phyloP scores from a whole-genome alignment of 2,888 invertebrate genomes.

The Ophion costatus region DNA sequence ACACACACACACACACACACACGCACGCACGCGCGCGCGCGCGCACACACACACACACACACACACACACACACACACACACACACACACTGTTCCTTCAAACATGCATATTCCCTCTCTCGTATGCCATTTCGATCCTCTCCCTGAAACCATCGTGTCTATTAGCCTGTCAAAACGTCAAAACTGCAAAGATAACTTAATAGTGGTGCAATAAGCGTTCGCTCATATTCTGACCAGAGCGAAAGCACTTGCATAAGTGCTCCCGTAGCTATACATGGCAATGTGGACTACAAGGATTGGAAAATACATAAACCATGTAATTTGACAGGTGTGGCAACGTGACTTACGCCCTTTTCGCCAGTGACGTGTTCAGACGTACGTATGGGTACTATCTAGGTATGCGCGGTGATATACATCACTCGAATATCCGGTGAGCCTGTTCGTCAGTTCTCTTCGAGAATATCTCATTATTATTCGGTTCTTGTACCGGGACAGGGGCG shows the following conservation, averaged over 20 bases:
- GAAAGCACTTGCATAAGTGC: constrained; percentile 6
- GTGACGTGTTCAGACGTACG: not conserved
- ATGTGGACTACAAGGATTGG: not conserved
- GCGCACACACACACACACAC: no score
- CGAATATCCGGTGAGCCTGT: constrained; percentile 1
- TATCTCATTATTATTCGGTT: constrained; percentile 63
- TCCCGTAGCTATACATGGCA: not conserved
- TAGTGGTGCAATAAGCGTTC: constrained; percentile 26
- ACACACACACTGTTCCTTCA: constrained; percentile 7
- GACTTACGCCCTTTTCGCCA: not conserved
- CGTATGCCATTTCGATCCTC: constrained; percentile 25
- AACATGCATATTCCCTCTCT: constrained; percentile 29
- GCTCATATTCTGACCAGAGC: constrained; percentile 23
- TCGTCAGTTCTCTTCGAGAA: constrained; percentile 49
- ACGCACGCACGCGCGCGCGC: no score
- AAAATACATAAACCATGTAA: constrained; percentile 20
- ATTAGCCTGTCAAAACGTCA: constrained; percentile 57
- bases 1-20: not conserved
- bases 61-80: not conserved
- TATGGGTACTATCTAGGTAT: constrained; percentile 1
- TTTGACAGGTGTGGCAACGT: not conserved
- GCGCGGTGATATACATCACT: not conserved
- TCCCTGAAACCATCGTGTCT: constrained; percentile 41
- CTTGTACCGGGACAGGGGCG: constrained; percentile 39
- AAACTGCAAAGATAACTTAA: constrained; percentile 58